These are phyloP conservation scores for Cassiopea xamachana DNA, from an alignment of 30 jellyfish, hydroid and myxozoan species.

Conservation along the genomic window DNA sequence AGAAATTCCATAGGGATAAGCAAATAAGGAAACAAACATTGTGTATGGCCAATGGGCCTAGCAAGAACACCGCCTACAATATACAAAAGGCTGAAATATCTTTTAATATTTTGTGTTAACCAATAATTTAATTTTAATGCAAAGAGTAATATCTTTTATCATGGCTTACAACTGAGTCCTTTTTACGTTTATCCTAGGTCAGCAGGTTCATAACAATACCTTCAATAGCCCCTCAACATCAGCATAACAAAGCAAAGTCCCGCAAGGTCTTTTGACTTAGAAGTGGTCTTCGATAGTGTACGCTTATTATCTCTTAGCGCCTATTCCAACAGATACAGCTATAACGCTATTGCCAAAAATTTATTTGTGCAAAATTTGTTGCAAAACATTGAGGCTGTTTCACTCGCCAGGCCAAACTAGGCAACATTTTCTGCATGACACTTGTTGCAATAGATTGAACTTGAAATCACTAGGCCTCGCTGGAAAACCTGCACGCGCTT, in stretches of 20 bases:
- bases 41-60: background rate
- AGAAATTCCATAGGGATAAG: background rate
- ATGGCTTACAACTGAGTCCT: background rate
- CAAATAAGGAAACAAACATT: background rate
- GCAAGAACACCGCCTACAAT: background rate
- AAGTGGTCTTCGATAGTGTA: too few relatives aligned
- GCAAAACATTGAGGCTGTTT: too few relatives aligned
- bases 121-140: background rate
- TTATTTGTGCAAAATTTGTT: too few relatives aligned
- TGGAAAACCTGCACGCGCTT: too few relatives aligned
- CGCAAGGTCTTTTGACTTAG: background rate
- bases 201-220: background rate
- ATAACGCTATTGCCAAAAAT: too few relatives aligned
- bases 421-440: too few relatives aligned
- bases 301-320: too few relatives aligned
- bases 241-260: background rate
- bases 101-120: background rate
- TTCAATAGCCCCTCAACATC: background rate
- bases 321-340: too few relatives aligned
- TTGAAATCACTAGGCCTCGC: too few relatives aligned
- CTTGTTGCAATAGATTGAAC: too few relatives aligned
- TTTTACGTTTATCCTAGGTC: background rate
- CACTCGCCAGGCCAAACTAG: too few relatives aligned
- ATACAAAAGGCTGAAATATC: background rate
- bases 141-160: background rate